phyloP scores from a whole-genome alignment of 2,888 invertebrate species.

The Chrysomela aeneicollis region DNA sequence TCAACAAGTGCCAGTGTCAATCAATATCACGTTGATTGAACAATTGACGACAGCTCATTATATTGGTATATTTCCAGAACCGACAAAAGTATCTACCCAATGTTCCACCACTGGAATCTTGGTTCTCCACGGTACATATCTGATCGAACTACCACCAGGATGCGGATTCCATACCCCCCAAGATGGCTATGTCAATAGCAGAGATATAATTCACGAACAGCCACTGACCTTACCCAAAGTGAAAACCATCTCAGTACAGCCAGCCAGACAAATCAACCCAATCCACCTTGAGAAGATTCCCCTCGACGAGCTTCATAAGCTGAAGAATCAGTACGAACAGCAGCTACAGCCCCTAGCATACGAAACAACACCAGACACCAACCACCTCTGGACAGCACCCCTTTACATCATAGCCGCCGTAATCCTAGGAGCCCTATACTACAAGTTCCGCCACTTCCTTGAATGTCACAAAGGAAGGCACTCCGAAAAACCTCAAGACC shows the following conservation, averaged over 20 bases:
- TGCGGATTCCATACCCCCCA: constrained; percentile 18
- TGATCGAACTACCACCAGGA: constrained; percentile 21
- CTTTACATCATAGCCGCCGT: no score
- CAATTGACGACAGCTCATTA: constrained; percentile 13
- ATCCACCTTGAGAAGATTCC: constrained; percentile 15
- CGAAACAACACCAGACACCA: no score
- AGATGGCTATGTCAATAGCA: constrained; percentile 10
- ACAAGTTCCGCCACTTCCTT: no score
- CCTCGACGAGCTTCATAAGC: constrained; percentile 19
- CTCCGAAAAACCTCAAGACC: no score
- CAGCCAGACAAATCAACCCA: neutral
- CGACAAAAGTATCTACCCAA: constrained; percentile 16
- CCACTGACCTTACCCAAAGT: constrained; percentile 20
- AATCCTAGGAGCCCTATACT: no score
- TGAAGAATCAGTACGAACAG: neutral
- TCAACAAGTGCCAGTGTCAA: no score
- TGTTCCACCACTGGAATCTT: constrained; percentile 5
- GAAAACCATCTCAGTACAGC: neutral
- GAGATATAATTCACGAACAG: constrained; percentile 14
- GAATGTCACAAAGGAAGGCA: no score
- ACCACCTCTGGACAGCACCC: no score
- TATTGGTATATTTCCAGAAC: constrained; percentile 10
- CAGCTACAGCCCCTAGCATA: no score
- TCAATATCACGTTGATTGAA: neutral
- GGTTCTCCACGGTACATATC: constrained; percentile 15